Evolutionary conservation across 2,888 invertebrate genomes (phyloP), one percentile per base, ranked within the genome.

Genomic region (Koerneria pararmatus): DNA sequence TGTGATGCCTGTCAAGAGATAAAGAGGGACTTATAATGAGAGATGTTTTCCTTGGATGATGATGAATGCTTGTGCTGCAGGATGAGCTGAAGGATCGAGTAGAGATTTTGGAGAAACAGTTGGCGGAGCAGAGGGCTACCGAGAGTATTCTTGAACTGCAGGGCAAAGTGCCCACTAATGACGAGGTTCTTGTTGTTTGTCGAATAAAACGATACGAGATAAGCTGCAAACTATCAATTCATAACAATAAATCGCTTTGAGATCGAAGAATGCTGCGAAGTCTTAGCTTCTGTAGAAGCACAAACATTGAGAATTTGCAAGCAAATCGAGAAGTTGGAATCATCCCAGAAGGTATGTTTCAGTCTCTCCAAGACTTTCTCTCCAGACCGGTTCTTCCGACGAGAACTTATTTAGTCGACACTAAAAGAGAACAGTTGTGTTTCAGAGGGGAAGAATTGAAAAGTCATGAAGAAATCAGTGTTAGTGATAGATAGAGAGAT

Each of bases 231-330:
- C n/a, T n/a, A n/a, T n/a, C 22, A 69, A 48, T 41, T 66, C 32
- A 63, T 6, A 15, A 15, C 37, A 35, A 27, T 53, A 59, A 24
- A 22, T 15, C 22, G 37, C 69, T 65, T 72, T 2, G 54, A 80
- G 78, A 75, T 82, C 24, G 81, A 80, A 58, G 78, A 81, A 46
- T 79, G 79, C 69, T 78, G 79, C 65, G 76, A 76, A 32, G 76
- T 81, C 19, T 59, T 82, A 29, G 82, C 78, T 11, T 75, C 80
- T 4, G 78, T 83, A 41, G 82, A 82, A 51, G 74, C 75, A 0
- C 82, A 82, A 58, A 80, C 83, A 6, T 68, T 70, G 8, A 58
- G 82, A 22, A 69, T 82, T 15, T 75, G 73, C 67, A 82, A 79
- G 68, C 79, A 78, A 46, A 70, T 82, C 41, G 82, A 83, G 63